Evolutionary conservation across 23 tunicate genomes (phyloP), one percentile per base, ranked within the genome.

Genomic region (Phallusia fumigata): DNA sequence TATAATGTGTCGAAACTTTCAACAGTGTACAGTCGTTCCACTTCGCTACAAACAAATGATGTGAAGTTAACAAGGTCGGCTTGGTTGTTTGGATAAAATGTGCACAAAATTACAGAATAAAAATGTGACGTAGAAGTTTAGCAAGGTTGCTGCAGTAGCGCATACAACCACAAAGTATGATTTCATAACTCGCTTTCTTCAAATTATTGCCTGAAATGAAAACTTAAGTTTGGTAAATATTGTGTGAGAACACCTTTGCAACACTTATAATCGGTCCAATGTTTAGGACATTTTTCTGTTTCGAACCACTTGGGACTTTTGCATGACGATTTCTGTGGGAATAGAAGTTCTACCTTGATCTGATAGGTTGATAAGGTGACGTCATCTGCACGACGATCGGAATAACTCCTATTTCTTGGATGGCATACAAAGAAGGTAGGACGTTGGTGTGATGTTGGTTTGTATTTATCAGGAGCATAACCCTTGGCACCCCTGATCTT

Each of bases 321-420:
- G 47, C 47, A 5, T 40, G 47, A 40, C 8, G 5, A 40, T 40
- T 40, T 40, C 10, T 40, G 47, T 3, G 47, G 47, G n/a, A n/a
- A 51, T 51, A 51, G 18, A 77, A 31, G 15, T 33, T 0, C 65
- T 40, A 35, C 69, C 69, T 58, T 58, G 69, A 21, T 24, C 26
- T 21, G 1, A 58, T 58, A 22, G 69, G 69, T 16, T 58, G 69
- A 13, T 58, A 58, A 6, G 28, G 26, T 58, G 85, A 74, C 2
- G 80, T 24, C 86, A 83, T 83, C 73, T 83, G 86, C 22, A 83
- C 86, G 26, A 83, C 86, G 72, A 88, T 79, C 18, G 93, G 77
- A 28, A 45, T 53, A 47, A 88, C 79, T 32, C 84, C 81, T 18
- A 76, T 28, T 49, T 81, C 86, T 19, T 45, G 31, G 19, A 88